phyloP scores from a whole-genome alignment of 2,888 invertebrate species.

The Trichopoda pennipes region DNA sequence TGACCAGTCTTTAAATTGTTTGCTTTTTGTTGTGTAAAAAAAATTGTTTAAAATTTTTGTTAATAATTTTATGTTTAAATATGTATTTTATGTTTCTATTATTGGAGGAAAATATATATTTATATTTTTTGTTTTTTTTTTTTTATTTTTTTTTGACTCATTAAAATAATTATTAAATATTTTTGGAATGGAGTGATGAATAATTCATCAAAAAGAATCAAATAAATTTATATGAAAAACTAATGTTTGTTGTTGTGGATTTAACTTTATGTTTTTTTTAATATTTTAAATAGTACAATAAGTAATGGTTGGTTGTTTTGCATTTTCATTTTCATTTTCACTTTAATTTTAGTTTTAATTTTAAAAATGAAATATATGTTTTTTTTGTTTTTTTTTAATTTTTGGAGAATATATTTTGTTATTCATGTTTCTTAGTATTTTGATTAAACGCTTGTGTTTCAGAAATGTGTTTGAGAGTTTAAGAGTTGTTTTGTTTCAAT shows the following conservation, averaged over 20 bases:
- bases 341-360: no score
- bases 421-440: neutral
- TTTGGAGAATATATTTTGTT: slow-evolving; percentile 8
- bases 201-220: neutral
- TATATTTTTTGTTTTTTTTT: slow-evolving; percentile 14
- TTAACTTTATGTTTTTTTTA: slow-evolving; percentile 2
- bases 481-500: slow-evolving; percentile 15
- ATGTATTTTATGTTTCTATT: slow-evolving; percentile 25
- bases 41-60: slow-evolving; percentile 17
- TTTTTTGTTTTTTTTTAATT: slow-evolving; percentile 4
- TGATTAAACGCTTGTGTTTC: slow-evolving; percentile 22
- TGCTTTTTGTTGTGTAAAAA: slow-evolving; percentile 63
- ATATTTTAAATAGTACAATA: slow-evolving; percentile 39
- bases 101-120: neutral
- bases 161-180: slow-evolving; percentile 28
- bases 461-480: neutral
- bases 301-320: slow-evolving; percentile 20
- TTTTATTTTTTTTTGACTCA: no score
- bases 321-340: slow-evolving; percentile 3
- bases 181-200: slow-evolving; percentile 32
- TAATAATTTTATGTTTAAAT: slow-evolving; percentile 24
- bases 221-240: slow-evolving; percentile 9
- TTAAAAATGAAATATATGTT: slow-evolving; percentile 33
- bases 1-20: slow-evolving; percentile 81
- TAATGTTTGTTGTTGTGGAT: slow-evolving; percentile 11